Evolutionary conservation across 2,113 vertebrate species (phyloP).

Genomic region (Thalassoma bifasciatum): DNA sequence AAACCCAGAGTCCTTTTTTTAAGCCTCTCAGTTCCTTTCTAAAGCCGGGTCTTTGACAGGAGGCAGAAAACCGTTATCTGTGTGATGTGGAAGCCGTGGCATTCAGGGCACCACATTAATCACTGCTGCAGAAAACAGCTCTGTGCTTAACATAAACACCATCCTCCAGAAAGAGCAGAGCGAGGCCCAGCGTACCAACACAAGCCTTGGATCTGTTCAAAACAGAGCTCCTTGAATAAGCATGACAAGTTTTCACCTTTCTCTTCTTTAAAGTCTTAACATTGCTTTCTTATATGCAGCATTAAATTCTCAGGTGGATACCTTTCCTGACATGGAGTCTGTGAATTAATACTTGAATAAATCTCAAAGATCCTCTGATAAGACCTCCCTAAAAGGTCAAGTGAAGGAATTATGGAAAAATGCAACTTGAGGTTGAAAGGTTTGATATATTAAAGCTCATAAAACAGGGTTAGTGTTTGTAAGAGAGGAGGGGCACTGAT

Average conservation of each 20-base stretch:
- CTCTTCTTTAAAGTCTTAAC: too few species aligned
- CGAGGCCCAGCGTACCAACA: constrained; percentile 1
- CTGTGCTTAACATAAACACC: constrained; percentile 65
- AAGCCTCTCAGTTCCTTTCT: not conserved
- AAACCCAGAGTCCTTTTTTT: constrained; percentile 17
- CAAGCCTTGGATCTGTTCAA: not conserved
- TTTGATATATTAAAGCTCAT: constrained; percentile 34
- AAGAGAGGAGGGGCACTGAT: not conserved
- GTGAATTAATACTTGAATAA: constrained; percentile 1
- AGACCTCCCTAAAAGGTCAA: not conserved
- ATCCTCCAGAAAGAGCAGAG: constrained; percentile 25
- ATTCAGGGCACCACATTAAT: constrained; percentile 68
- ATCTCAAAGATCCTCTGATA: not conserved
- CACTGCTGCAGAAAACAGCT: constrained; percentile 38
- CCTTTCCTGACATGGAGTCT: not conserved
- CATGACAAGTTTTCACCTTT: not conserved
- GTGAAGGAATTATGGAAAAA: not conserved
- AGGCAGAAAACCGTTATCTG: constrained; percentile 63
- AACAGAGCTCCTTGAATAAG: not conserved
- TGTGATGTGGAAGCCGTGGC: constrained; percentile 52
- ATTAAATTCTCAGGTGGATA: too few species aligned
- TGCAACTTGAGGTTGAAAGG: not conserved
- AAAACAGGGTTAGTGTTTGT: constrained; percentile 14
- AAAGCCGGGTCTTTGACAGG: constrained; percentile 45
- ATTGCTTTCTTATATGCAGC: too few species aligned